Evolutionary conservation across 2,888 invertebrate genomes (phyloP).

Genomic region (Aleiodes alternator): DNA sequence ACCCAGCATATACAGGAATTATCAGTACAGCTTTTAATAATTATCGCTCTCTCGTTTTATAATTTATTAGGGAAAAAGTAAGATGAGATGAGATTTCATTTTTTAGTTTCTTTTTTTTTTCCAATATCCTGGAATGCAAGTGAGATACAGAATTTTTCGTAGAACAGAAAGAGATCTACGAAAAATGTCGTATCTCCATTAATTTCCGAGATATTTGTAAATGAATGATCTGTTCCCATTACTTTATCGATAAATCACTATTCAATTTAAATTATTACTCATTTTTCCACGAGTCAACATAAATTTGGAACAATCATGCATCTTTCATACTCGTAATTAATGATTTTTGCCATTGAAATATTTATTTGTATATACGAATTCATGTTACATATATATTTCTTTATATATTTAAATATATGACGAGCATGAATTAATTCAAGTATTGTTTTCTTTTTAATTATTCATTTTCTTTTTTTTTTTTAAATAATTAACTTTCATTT

Average conservation of each 20-base stretch:
- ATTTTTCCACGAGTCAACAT: conserved; percentile 12
- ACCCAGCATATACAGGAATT: no score
- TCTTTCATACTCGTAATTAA: conserved; percentile 51
- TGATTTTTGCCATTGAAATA: conserved; percentile 36
- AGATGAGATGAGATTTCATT: conserved; percentile 32
- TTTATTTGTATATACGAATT: conserved; percentile 47
- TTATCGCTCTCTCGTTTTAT: not conserved
- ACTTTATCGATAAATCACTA: conserved; percentile 3
- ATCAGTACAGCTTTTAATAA: no score
- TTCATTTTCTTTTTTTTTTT: conserved; percentile 34
- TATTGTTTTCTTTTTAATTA: conserved; percentile 28
- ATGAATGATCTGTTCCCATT: not conserved
- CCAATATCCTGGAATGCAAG: not conserved
- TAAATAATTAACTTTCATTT: conserved; percentile 38
- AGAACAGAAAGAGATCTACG: no score
- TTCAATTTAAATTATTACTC: conserved; percentile 18
- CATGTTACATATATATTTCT: conserved; percentile 42
- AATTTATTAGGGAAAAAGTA: conserved; percentile 33
- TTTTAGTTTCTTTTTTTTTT: not conserved
- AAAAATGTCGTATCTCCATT: no score
- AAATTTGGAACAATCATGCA: conserved; percentile 47
- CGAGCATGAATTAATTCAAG: conserved; percentile 48
- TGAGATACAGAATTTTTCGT: no score
- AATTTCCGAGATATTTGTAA: no score
- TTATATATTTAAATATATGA: conserved; percentile 41